Conservation (phyloP, 2,113 vertebrate species). For the Sterna hirundo region DNA sequence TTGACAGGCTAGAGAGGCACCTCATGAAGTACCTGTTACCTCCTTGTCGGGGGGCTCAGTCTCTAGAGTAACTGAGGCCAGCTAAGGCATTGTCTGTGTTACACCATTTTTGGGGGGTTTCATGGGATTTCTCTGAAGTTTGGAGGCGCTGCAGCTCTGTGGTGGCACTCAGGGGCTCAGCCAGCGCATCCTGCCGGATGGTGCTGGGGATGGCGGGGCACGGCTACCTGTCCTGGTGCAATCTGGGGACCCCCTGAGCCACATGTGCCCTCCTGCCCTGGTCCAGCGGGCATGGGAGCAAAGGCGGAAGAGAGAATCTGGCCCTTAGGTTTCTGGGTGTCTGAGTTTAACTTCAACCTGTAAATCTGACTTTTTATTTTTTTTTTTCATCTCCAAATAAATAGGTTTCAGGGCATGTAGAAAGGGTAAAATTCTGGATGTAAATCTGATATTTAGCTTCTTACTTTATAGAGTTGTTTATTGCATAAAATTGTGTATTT, state of each 20-base stretch:
- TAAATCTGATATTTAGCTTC: background rate
- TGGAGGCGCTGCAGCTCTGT: background rate
- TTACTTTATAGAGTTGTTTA: background rate
- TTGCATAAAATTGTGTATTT: background rate
- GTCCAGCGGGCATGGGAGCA: rapidly evolving
- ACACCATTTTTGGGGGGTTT: rapidly evolving
- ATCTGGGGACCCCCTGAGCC: too few species aligned
- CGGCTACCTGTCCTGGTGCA: background rate
- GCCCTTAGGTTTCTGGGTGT: background rate
- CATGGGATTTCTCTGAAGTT: background rate
- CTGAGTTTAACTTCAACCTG: background rate
- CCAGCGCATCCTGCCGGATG: rapidly evolving
- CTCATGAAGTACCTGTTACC: background rate
- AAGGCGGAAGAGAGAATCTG: background rate
- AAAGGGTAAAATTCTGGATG: background rate
- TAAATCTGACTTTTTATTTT: background rate
- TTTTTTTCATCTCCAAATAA: background rate
- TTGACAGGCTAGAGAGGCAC: background rate
- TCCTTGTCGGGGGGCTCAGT: background rate
- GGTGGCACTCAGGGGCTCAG: rapidly evolving
- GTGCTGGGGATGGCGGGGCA: rapidly evolving
- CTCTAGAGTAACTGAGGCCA: background rate
- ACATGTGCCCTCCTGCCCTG: rapidly evolving
- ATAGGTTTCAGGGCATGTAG: background rate
- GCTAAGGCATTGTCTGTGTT: rapidly evolving